Conservation (phyloP, 1,140 invertebrate genomes). For the Lordiphosa stackelbergi region DNA sequence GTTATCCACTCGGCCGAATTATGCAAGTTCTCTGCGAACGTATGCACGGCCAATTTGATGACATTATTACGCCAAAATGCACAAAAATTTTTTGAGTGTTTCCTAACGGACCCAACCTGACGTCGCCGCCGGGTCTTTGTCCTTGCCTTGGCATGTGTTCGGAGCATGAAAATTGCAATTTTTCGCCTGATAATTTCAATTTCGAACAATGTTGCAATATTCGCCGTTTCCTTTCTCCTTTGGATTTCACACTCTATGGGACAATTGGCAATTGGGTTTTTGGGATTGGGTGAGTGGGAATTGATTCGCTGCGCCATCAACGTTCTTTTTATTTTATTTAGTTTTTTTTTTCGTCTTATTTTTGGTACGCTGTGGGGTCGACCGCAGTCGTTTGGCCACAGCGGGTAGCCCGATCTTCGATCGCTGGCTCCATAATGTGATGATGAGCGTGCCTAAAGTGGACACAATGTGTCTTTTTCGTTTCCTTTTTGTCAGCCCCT, state of each 20-base stretch:
- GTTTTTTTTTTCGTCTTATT: neutral
- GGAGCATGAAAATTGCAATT: conserved; percentile 63
- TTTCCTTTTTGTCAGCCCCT: too few species aligned
- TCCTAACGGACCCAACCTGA: too few species aligned
- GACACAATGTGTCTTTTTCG: too few species aligned
- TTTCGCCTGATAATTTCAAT: conserved; percentile 56
- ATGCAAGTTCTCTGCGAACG: too few species aligned
- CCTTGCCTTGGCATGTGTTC: conserved; percentile 41
- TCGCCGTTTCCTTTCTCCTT: conserved; percentile 16
- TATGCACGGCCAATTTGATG: conserved; percentile 46
- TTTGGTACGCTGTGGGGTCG: conserved; percentile 43
- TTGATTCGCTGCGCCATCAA: conserved; percentile 68
- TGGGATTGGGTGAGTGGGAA: conserved; percentile 32
- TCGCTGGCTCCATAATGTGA: conserved; percentile 21
- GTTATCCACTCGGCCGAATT: too few species aligned
- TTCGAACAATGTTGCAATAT: conserved; percentile 42
- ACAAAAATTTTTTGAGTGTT: conserved; percentile 18
- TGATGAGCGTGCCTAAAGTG: conserved; percentile 50
- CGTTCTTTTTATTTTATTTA: conserved; percentile 5
- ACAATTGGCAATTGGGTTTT: conserved; percentile 24
- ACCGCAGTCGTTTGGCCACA: conserved; percentile 71
- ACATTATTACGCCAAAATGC: conserved; percentile 53
- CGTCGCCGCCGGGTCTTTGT: conserved; percentile 14
- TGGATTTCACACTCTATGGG: neutral
- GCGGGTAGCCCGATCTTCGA: conserved; percentile 36